Conservation (phyloP, 2,113 vertebrate genomes). For the Nesogale talazaci region DNA sequence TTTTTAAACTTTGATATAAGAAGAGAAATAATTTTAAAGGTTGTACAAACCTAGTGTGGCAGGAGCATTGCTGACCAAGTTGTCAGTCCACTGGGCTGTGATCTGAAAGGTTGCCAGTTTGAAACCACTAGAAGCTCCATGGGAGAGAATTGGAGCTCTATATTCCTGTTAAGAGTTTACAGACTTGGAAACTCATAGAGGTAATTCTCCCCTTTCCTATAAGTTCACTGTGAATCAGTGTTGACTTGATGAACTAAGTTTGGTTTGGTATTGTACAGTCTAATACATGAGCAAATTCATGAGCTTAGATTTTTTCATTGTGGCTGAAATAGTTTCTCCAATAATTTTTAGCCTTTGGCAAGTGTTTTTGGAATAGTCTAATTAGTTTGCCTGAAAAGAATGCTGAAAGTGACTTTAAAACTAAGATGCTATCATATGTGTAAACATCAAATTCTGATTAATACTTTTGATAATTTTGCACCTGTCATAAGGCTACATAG, state of each 20-base stretch:
- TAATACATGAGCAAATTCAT: not conserved
- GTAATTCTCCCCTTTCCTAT: too few species aligned
- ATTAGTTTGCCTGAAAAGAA: slow-evolving; percentile 44
- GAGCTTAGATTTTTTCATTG: not conserved
- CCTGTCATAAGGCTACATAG: not conserved
- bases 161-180: too few species aligned
- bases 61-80: too few species aligned
- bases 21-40: not conserved
- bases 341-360: slow-evolving; percentile 5
- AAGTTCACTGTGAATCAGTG: too few species aligned
- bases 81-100: too few species aligned
- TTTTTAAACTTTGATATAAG: not conserved
- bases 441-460: slow-evolving; percentile 37
- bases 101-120: too few species aligned
- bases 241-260: too few species aligned
- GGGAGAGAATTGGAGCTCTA: too few species aligned
- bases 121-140: too few species aligned
- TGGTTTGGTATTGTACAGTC: not conserved
- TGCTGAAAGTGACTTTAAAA: not conserved
- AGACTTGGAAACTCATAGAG: too few species aligned
- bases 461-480: not conserved
- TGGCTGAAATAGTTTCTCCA: slow-evolving; percentile 41
- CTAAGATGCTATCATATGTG: not conserved
- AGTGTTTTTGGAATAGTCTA: not conserved
- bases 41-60: too few species aligned